phyloP scores from a whole-genome alignment of 2,113 vertebrate species.

The Symphodus melops region DNA sequence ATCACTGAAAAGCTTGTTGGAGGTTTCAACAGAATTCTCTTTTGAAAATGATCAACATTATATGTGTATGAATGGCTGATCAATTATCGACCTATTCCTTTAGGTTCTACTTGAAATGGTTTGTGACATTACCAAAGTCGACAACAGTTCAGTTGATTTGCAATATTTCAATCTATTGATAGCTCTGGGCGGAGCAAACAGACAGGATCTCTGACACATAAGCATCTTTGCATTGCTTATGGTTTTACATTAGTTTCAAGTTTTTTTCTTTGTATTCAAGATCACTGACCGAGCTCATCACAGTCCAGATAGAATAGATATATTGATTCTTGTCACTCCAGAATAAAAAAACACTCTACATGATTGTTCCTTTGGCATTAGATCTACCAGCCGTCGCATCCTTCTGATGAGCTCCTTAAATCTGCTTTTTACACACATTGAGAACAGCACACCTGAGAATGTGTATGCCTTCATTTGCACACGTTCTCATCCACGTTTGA shows the following conservation, averaged over 20 bases:
- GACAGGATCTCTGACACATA: neutral
- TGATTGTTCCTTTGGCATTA: slow-evolving; percentile 38
- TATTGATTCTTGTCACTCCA: neutral
- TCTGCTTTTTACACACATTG: slow-evolving; percentile 19
- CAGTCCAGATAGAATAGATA: neutral
- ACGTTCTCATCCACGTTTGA: slow-evolving; percentile 7
- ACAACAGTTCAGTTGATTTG: neutral
- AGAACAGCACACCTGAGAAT: slow-evolving; percentile 46
- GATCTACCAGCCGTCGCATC: slow-evolving; percentile 12
- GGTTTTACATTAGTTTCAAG: neutral
- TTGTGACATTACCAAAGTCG: neutral
- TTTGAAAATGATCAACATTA: neutral
- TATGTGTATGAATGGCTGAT: slow-evolving; percentile 6
- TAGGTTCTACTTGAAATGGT: neutral
- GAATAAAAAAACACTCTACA: neutral
- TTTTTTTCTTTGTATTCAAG: neutral
- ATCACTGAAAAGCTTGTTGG: neutral
- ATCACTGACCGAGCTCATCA: neutral
- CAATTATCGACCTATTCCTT: no score
- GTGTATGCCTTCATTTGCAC: slow-evolving; percentile 9
- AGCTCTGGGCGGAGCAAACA: slow-evolving; percentile 2
- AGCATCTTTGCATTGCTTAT: neutral
- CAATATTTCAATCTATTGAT: no score
- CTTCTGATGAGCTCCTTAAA: neutral
- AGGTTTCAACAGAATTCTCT: neutral